Base-by-base conservation (phyloP, 1,140 invertebrate genomes). In the Drosophila trapezifrons region DNA sequence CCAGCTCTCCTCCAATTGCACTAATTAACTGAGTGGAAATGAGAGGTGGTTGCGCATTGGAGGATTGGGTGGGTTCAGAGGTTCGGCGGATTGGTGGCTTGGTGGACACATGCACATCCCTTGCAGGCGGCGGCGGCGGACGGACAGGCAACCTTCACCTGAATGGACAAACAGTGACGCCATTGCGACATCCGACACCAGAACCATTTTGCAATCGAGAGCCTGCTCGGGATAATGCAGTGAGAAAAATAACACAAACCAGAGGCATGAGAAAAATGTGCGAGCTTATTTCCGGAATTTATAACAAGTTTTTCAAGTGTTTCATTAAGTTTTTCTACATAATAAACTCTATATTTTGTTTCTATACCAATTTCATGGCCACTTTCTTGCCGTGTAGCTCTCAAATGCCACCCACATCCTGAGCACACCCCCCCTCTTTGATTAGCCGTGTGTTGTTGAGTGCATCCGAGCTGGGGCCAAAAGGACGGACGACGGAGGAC, bases 111-210 rank as follows among this genome's bases (percentile, higher is more conserved):
- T 62, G 40, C 25, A 35, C 29, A 59, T 45, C 40, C 32, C 32
- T 55, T 62, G 59, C 18, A 40, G 22, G 20, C 57, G 56, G 18
- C n/a, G n/a, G n/a, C n/a, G 29, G 29, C 29, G 29, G 29, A 32
- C 17, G 29, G 17, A 46, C 42, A 25, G 51, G 42, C 66, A 72
- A 71, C 69, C 69, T 72, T 72, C 69, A 72, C 66, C 69, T 72
- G 69, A 72, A 71, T 72, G 69, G 69, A 71, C 69, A 69, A 66
- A 72, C 52, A 71, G 66, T 71, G 69, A 72, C 69, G 69, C 69
- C 69, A 72, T 72, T 72, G 51, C 66, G 69, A 71, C 69, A 72
- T 72, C 69, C 69, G 43, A 72, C 62, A 69, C 65, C 43, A 71
- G 66, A 72, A 72, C 27, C 42, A 71, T 70, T 70, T 71, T 49